Conservation (phyloP, 2,888 invertebrate species). For the Zeuzera pyrina region DNA sequence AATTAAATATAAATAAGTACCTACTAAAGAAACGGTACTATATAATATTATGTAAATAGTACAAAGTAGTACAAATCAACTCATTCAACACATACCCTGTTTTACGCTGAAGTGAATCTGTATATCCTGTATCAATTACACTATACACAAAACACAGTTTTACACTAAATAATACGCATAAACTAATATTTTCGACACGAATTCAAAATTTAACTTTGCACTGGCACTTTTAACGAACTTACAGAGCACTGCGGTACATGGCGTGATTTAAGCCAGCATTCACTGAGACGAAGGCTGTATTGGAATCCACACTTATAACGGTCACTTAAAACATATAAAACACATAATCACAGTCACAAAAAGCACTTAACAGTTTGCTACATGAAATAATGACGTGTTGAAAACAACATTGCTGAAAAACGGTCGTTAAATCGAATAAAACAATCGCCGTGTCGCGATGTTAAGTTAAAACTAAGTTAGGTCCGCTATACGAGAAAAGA, state of each 20-base stretch:
- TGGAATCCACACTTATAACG: too few relatives aligned
- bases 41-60: too few relatives aligned
- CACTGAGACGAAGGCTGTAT: slow-evolving; percentile 51
- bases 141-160: slow-evolving; percentile 41
- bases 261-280: slow-evolving; percentile 60
- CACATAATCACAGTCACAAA: slow-evolving; percentile 32
- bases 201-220: slow-evolving; percentile 60
- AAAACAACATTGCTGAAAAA: slow-evolving; percentile 49
- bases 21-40: too few relatives aligned
- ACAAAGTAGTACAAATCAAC: background rate
- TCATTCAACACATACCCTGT: slow-evolving; percentile 50
- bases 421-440: slow-evolving; percentile 40
- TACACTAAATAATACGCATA: slow-evolving; percentile 39
- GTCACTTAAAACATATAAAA: too few relatives aligned
- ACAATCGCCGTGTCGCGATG: slow-evolving; percentile 52
- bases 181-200: slow-evolving; percentile 43
- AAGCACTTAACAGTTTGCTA: slow-evolving; percentile 33
- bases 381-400: slow-evolving; percentile 44
- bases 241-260: slow-evolving; percentile 53
- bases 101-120: slow-evolving; percentile 37
- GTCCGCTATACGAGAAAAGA: slow-evolving; percentile 58
- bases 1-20: too few relatives aligned
- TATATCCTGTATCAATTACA: slow-evolving; percentile 48
- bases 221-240: slow-evolving; percentile 63
- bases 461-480: slow-evolving; percentile 67